Conservation (phyloP, 2,797 vertebrate species). For the Pterois miles region DNA sequence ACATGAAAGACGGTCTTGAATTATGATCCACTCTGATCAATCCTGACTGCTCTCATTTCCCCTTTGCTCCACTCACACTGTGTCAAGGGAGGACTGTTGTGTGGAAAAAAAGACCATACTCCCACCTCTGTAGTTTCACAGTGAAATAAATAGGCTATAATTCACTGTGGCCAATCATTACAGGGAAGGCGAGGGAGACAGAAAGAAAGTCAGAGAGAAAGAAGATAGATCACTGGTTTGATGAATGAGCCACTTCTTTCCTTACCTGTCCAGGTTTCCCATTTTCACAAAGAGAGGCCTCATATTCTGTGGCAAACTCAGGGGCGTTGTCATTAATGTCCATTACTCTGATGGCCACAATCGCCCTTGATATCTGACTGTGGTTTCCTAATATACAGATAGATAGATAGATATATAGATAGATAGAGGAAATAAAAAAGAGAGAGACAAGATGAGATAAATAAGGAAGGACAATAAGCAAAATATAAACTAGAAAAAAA, state of each 20-base stretch:
- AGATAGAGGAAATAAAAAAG: slow-evolving; percentile 5
- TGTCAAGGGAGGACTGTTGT: slow-evolving; percentile 64
- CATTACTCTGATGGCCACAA: slow-evolving; percentile 96
- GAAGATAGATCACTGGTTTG: slow-evolving; percentile 65
- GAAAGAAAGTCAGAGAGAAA: slow-evolving; percentile 28
- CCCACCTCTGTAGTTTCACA: slow-evolving; percentile 72
- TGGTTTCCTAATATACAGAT: slow-evolving; percentile 89
- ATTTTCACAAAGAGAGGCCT: slow-evolving; percentile 97
- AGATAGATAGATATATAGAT: slow-evolving; percentile 42
- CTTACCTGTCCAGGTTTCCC: slow-evolving; percentile 97
- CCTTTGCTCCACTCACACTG: slow-evolving; percentile 53
- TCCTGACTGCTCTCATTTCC: slow-evolving; percentile 76
- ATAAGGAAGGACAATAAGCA: slow-evolving; percentile 17
- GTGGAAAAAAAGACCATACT: slow-evolving; percentile 30
- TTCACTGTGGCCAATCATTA: slow-evolving; percentile 80
- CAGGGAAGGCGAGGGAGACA: slow-evolving; percentile 49
- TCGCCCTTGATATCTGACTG: slow-evolving; percentile 95
- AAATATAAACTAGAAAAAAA: slow-evolving; percentile 25
- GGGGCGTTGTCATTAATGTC: slow-evolving; percentile 99
- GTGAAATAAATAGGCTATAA: slow-evolving; percentile 81
- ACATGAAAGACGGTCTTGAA: slow-evolving; percentile 81
- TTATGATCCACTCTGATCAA: slow-evolving; percentile 82
- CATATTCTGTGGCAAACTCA: slow-evolving; percentile 93
- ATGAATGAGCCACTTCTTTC: slow-evolving; percentile 62
- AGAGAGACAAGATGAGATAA: slow-evolving; percentile 2